These are phyloP conservation scores for Nothobranchius kuhntae DNA, from an alignment of 2,113 vertebrate species.

Conservation along the genomic window DNA sequence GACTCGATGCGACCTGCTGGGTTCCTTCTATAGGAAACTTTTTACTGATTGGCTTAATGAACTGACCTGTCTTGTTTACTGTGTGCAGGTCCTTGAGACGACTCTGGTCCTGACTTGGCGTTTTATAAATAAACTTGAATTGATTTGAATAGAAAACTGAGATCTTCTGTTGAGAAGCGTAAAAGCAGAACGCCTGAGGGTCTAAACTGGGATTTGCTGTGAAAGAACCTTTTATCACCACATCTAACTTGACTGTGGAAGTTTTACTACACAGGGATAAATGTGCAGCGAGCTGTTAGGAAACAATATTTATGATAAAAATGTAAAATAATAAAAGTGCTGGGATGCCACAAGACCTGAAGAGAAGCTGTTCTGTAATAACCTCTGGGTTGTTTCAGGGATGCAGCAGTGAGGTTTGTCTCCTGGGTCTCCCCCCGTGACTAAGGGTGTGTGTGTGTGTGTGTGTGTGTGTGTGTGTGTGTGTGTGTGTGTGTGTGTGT, in stretches of 20 bases:
- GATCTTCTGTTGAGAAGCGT: too few relatives aligned
- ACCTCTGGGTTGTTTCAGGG: constrained; percentile 51
- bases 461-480: constrained; percentile 30
- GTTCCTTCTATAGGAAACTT: too few relatives aligned
- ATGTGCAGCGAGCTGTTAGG: too few relatives aligned
- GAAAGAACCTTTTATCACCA: neutral
- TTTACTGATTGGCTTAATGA: too few relatives aligned
- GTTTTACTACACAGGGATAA: constrained; percentile 2
- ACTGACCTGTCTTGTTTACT: too few relatives aligned
- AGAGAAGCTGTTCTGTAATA: constrained; percentile 29
- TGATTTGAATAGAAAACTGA: too few relatives aligned
- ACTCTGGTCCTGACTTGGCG: too few relatives aligned
- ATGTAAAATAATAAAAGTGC: constrained; percentile 21
- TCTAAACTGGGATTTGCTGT: neutral
- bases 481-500: constrained; percentile 31
- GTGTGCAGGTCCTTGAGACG: too few relatives aligned
- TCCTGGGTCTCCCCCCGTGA: constrained; percentile 49
- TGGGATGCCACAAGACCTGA: constrained; percentile 28
- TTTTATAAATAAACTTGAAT: too few relatives aligned
- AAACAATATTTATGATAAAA: neutral
- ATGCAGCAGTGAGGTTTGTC: constrained; percentile 44
- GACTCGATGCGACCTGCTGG: too few relatives aligned
- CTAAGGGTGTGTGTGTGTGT: constrained; percentile 26
- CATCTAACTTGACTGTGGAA: constrained; percentile 7
- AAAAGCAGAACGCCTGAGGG: too few relatives aligned